Conservation (phyloP, 1,140 invertebrate species). For the Lepidostoma basale region DNA sequence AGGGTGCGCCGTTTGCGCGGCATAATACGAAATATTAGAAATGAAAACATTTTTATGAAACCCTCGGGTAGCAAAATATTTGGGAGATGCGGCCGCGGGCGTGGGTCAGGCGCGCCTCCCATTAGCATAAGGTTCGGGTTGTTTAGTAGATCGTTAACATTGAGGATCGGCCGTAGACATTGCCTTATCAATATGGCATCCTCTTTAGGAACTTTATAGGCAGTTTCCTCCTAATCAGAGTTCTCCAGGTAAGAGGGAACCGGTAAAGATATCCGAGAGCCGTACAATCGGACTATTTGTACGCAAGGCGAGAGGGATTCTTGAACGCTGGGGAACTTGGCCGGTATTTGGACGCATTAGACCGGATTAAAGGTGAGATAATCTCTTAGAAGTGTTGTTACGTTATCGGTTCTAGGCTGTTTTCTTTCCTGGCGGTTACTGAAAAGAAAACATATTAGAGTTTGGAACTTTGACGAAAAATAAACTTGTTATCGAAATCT, state of each 20-base stretch:
- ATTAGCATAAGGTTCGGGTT: constrained; percentile 34
- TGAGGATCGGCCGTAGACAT: constrained; percentile 18
- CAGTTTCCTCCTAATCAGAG: constrained; percentile 15
- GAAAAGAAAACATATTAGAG: not conserved
- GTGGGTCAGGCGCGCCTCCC: constrained; percentile 17
- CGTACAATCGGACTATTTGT: not conserved
- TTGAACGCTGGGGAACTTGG: not conserved
- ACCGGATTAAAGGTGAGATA: not conserved
- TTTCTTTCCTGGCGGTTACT: constrained; percentile 2
- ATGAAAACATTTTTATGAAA: not conserved
- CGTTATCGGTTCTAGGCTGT: not conserved
- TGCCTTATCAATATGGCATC: constrained; percentile 9
- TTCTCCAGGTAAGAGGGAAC: constrained; percentile 1
- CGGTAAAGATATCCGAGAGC: not conserved
- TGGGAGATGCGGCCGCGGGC: not conserved
- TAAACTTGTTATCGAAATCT: not conserved
- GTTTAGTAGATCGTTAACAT: constrained; percentile 21
- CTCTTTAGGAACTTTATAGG: constrained; percentile 6
- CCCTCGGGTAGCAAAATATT: too few relatives aligned
- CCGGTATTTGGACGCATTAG: not conserved
- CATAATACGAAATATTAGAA: not conserved
- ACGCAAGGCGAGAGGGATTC: not conserved
- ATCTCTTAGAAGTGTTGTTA: not conserved
- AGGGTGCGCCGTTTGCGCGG: not conserved
- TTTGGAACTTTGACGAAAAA: not conserved